Percentiles rank a stretch among this genome's conserved stretches.
Evolutionary conservation across 2,888 invertebrate genomes (phyloP).

Genomic region (Euproctis similis): DNA sequence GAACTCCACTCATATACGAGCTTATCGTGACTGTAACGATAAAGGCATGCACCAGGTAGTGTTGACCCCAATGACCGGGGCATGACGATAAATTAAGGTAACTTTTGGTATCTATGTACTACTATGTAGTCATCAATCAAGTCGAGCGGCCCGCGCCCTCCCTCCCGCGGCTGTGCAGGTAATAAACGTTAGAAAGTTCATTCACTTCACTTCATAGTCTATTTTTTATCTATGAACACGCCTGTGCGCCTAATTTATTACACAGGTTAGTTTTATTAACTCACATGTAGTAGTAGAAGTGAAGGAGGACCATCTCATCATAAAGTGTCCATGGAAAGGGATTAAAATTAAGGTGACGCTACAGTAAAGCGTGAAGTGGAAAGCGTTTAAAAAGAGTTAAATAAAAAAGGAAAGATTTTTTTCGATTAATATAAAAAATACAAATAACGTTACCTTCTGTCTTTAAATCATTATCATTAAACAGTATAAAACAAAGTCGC

Average conservation of each 20-base stretch:
- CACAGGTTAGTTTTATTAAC: no score
- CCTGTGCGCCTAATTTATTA: conserved; percentile 12
- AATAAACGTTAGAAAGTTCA: conserved; percentile 49
- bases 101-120: conserved; percentile 30
- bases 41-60: conserved; percentile 25
- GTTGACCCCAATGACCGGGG: conserved; percentile 42
- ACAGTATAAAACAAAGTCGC: no score
- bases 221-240: conserved; percentile 38
- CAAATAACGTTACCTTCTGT: no score
- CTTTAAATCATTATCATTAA: no score
- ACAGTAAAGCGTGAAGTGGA: no score
- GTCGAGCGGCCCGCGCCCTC: conserved; percentile 30
- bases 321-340: no score
- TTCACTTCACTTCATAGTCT: conserved; percentile 59
- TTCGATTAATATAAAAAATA: no score
- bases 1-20: conserved; percentile 24
- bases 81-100: conserved; percentile 34
- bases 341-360: no score
- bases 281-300: no score
- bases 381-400: no score
- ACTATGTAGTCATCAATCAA: conserved; percentile 41
- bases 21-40: conserved; percentile 30
- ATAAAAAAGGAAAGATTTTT: no score
- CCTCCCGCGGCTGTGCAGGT: conserved; percentile 32
- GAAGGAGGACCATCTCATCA: no score